Evolutionary conservation across 2,113 vertebrate species (phyloP).

Genomic region (Antechinus flavipes): DNA sequence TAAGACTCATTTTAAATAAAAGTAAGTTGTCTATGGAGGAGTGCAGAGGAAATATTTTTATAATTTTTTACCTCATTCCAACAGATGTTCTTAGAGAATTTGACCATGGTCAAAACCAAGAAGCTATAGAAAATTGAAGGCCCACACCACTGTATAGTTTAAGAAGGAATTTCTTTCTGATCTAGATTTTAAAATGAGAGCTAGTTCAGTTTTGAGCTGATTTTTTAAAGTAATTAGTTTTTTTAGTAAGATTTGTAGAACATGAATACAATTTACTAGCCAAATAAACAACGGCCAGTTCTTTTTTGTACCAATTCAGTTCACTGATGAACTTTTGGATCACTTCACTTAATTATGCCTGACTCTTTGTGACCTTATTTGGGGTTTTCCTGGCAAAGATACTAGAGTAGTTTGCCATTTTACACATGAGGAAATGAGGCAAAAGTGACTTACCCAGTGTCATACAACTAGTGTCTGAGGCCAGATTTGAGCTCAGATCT

Average conservation of each 20-base stretch:
- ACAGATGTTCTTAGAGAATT: not conserved
- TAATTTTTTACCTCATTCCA: not conserved
- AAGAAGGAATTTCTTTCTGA: not conserved
- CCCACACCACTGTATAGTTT: not conserved
- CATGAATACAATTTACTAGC: not conserved
- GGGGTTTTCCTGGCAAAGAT: not conserved
- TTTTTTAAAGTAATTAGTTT: not conserved
- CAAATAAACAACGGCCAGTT: not conserved
- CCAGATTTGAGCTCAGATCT: not conserved
- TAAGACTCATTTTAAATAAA: not conserved
- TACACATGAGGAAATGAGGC: too few relatives aligned
- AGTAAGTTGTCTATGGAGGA: not conserved
- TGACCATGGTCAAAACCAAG: not conserved
- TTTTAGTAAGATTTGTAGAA: not conserved
- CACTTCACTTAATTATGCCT: not conserved
- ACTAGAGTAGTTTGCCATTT: too few relatives aligned
- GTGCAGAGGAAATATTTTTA: not conserved
- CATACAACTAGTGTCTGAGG: not conserved
- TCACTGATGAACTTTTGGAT: not conserved
- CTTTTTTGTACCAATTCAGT: not conserved
- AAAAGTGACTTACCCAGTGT: not conserved
- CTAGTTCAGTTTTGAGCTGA: not conserved
- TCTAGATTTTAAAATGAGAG: not conserved
- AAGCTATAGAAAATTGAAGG: not conserved
- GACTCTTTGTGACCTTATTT: not conserved